Percentiles rank a stretch among this genome's conserved stretches.
phyloP scores from a whole-genome alignment of 2,113 vertebrate genomes.

The Poecile atricapillus region DNA sequence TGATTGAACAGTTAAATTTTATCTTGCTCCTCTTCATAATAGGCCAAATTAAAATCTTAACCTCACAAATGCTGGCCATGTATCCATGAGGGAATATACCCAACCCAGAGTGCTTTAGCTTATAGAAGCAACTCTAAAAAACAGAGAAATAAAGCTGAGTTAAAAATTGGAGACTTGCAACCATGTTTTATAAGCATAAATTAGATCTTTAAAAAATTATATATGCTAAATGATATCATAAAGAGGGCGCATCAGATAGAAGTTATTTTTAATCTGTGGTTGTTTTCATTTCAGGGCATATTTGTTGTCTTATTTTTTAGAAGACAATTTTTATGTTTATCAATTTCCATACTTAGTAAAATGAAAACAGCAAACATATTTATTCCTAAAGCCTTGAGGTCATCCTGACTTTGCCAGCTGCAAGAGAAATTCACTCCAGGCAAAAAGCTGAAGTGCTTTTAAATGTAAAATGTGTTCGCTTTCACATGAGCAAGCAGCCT shows the following conservation, averaged over 20 bases:
- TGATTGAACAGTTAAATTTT: not conserved
- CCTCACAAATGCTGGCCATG: not conserved
- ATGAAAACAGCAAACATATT: constrained; percentile 21
- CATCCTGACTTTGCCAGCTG: constrained; percentile 53
- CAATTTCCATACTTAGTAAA: not conserved
- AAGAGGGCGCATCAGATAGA: not conserved
- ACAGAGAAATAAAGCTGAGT: not conserved
- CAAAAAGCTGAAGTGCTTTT: constrained; percentile 66
- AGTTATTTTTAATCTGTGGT: not conserved
- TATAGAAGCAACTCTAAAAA: not conserved
- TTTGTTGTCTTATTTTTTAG: not conserved
- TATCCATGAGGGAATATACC: not conserved
- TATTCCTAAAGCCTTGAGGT: constrained; percentile 53
- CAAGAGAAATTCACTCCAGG: constrained; percentile 57
- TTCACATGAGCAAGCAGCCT: constrained; percentile 65
- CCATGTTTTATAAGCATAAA: not conserved
- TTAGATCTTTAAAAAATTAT: not conserved
- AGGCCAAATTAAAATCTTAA: not conserved
- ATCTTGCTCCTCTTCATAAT: not conserved
- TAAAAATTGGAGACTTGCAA: not conserved
- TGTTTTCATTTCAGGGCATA: not conserved
- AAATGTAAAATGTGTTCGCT: constrained; percentile 64
- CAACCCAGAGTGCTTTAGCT: not conserved
- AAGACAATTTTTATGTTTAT: not conserved
- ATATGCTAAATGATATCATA: not conserved